Conservation (phyloP, 2,797 vertebrate genomes). For the Sandelia bainsii region DNA sequence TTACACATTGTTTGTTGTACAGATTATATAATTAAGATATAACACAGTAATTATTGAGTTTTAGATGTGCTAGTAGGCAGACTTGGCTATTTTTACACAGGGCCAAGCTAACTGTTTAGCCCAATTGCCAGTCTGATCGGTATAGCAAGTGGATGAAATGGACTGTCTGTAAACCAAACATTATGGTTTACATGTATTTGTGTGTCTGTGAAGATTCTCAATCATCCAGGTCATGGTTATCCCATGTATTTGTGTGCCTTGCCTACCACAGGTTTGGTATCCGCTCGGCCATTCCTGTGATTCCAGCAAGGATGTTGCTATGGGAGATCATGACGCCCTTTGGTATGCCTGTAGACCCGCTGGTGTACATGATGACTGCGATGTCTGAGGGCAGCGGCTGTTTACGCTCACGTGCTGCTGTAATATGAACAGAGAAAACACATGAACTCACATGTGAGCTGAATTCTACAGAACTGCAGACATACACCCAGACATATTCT, state of each 20-base stretch:
- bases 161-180: background rate
- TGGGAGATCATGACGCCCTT: slow-evolving; percentile 98
- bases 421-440: slow-evolving; percentile 13
- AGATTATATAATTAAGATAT: too few species aligned
- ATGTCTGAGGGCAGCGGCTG: slow-evolving; percentile 88
- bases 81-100: too few species aligned
- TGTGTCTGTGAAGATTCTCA: too few species aligned
- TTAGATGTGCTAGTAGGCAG: too few species aligned
- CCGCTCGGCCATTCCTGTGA: slow-evolving; percentile 93
- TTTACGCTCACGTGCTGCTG: slow-evolving; percentile 55
- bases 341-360: slow-evolving; percentile 93
- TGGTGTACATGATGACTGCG: slow-evolving; percentile 98
- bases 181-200: too few species aligned
- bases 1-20: too few species aligned
- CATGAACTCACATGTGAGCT: background rate
- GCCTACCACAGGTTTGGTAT: slow-evolving; percentile 90
- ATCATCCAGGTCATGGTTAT: too few species aligned
- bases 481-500: background rate
- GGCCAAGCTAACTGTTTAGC: too few species aligned
- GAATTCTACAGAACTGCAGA: background rate
- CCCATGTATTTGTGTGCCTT: slow-evolving; percentile 74
- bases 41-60: too few species aligned
- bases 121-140: too few species aligned
- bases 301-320: slow-evolving; percentile 91
- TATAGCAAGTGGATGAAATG: too few species aligned